A percentile compares a stretch with the other conserved stretches of the same genome.
Conservation (phyloP, 2,113 vertebrate genomes). For the Peromyscus californicus region DNA sequence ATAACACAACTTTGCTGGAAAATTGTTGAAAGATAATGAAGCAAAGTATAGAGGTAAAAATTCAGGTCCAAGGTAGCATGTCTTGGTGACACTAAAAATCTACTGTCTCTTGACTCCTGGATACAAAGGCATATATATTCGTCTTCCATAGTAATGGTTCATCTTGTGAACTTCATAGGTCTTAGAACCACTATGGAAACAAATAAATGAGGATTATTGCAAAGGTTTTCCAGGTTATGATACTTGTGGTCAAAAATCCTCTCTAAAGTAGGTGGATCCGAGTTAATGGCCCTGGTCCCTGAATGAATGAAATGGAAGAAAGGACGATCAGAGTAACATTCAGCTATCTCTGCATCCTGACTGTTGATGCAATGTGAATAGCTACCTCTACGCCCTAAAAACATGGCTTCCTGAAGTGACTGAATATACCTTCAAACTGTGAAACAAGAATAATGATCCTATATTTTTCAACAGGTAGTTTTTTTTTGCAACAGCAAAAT, state of each 20-base stretch:
- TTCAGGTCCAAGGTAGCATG: too few relatives aligned
- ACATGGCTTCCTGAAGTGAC: not conserved
- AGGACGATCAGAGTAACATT: rapidly evolving
- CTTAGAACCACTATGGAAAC: too few relatives aligned
- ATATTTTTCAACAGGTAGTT: not conserved
- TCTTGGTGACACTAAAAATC: too few relatives aligned
- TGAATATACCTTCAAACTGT: not conserved
- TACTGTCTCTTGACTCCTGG: too few relatives aligned
- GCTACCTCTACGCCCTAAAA: not conserved
- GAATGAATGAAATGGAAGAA: not conserved
- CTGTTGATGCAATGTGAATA: not conserved
- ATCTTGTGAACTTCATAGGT: too few relatives aligned
- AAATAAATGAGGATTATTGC: too few relatives aligned
- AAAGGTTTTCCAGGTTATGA: not conserved
- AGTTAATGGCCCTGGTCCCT: not conserved
- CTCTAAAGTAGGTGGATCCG: not conserved
- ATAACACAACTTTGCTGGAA: too few relatives aligned
- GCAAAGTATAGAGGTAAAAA: too few relatives aligned
- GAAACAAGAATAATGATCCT: not conserved
- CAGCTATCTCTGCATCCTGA: not conserved
- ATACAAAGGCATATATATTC: too few relatives aligned
- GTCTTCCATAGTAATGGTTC: too few relatives aligned
- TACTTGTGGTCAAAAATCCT: not conserved
- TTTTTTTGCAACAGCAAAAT: not conserved
- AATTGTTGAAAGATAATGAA: too few relatives aligned